Conservation (phyloP, 2,888 invertebrate genomes). For the Rhingia rostrata region DNA sequence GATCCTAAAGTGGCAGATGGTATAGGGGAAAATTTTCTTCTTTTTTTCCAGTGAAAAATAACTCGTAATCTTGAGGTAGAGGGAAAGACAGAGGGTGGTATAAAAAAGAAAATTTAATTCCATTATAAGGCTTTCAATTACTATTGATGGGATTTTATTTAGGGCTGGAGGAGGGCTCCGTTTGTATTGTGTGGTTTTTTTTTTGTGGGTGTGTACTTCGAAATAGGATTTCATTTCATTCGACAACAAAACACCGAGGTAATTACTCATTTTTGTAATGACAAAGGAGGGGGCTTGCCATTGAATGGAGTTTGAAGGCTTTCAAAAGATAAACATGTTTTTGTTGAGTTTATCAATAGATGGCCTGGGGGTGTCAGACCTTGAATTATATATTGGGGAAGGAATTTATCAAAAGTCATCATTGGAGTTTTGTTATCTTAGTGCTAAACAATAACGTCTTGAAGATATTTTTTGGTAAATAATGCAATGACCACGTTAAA, state of each 20-base stretch:
- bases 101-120: conserved; percentile 33
- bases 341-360: no score
- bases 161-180: background rate
- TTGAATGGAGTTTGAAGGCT: background rate
- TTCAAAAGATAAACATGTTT: no score
- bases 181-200: background rate
- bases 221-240: background rate
- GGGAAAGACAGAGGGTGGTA: background rate
- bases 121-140: conserved; percentile 65
- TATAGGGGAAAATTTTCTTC: conserved; percentile 30
- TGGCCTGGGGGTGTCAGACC: no score
- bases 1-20: conserved; percentile 40
- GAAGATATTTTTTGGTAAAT: no score
- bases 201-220: background rate
- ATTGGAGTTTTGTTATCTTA: no score
- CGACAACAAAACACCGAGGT: conserved; percentile 2
- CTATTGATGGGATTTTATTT: conserved; percentile 66
- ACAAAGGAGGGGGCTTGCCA: background rate
- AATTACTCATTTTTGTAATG: conserved; percentile 7
- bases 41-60: background rate
- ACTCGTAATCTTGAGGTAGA: background rate
- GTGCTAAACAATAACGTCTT: no score
- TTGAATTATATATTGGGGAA: no score
- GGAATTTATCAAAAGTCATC: no score
- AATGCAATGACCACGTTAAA: no score